Evolutionary conservation across 2,113 vertebrate genomes (phyloP).

Genomic region (Crotalus helleri): DNA sequence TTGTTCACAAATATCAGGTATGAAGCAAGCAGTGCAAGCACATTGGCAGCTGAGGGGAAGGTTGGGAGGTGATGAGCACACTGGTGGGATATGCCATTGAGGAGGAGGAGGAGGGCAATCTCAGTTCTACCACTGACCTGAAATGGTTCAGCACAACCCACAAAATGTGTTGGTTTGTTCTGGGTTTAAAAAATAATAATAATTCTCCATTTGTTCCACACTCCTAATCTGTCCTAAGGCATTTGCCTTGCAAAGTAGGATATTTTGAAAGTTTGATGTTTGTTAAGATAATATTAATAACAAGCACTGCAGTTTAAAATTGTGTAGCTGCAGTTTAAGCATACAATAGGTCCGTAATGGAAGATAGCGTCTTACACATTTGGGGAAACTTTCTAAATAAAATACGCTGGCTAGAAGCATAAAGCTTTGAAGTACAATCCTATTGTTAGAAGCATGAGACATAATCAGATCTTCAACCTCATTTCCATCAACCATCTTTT

Average conservation of each 20-base stretch:
- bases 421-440: neutral
- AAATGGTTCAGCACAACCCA: neutral
- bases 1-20: conserved; percentile 78
- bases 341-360: neutral
- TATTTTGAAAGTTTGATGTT: neutral
- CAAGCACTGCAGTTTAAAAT: neutral
- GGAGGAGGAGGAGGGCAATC: neutral
- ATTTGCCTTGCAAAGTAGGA: neutral
- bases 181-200: neutral
- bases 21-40: neutral
- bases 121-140: neutral
- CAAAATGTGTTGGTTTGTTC: neutral
- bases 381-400: neutral
- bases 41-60: neutral
- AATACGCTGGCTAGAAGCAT: neutral
- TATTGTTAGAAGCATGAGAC: neutral
- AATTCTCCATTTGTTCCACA: neutral
- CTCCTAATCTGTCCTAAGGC: neutral
- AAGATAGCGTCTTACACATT: neutral
- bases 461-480: neutral
- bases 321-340: neutral
- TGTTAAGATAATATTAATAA: neutral
- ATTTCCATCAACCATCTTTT: neutral
- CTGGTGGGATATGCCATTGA: neutral
- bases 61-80: neutral